Evolutionary conservation across 2,113 vertebrate genomes (phyloP), one percentile per base, ranked within the genome.

Genomic region (Chunga burmeisteri): DNA sequence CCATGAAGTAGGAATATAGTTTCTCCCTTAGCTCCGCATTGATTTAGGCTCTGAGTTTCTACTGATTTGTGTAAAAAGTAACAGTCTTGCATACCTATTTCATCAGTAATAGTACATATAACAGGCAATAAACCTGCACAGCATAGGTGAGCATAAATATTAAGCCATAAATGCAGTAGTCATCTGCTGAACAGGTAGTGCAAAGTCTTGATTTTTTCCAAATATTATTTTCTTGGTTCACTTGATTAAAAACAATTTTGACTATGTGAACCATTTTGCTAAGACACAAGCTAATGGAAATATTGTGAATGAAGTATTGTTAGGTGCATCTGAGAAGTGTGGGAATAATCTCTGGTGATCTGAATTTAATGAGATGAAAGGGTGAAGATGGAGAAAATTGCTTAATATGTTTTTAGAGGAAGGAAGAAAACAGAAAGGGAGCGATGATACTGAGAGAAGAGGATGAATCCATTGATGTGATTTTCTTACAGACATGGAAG

Each of bases 121-220:
- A 94, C 70, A 78, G 59, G 32, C 81, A 96, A 91, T 92, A 94
- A 97, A 86, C 26, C 49, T 90, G 62, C 26, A 87, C 30, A 91
- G 58, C 56, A 53, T 40, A 96, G 72, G 53, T 80, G 50, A 97
- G n/a, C 63, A 62, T 79, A 95, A 96, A 90, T 71, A 83, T 46
- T 91, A 90, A 92, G 53, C 61, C 55, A 73, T 94, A 96, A 96
- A 93, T 90, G 70, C 59, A 81, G 23, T 80, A 82, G 75, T 87
- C 71, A 89, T 85, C 61, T 22, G 17, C 36, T 91, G 91, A 89
- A 65, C 34, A 88, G 66, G 15, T 13, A 36, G 55, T 55, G 58
- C 15, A 56, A 90, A 90, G 29, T 40, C 19, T 81, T 59, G 15
- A 36, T 67, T 66, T 93, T 83, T 62, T 18, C 11, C 29, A 84